Percentiles rank a stretch among this genome's conserved stretches.
phyloP scores from a whole-genome alignment of 2,888 invertebrate species.

The Nemoura dubitans region DNA sequence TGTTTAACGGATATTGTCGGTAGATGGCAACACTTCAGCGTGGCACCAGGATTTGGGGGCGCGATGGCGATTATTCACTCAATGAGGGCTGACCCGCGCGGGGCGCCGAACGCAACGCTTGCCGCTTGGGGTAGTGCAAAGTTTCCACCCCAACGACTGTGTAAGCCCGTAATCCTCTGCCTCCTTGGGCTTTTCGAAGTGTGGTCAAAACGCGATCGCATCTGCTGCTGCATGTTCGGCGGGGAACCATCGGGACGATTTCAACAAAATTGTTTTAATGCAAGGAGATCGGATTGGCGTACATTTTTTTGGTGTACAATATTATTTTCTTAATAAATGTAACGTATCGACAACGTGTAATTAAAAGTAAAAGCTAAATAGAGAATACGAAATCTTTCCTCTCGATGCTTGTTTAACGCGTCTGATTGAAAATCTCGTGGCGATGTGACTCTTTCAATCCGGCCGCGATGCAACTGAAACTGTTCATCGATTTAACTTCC shows the following conservation, averaged over 20 bases:
- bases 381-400: not conserved
- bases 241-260: not conserved
- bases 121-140: not conserved
- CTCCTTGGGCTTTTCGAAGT: not conserved
- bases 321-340: not conserved
- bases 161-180: not conserved
- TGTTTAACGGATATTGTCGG: not conserved
- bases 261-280: not conserved
- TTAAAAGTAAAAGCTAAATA: not conserved
- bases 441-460: not conserved
- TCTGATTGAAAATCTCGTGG: not conserved
- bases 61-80: constrained; percentile 1
- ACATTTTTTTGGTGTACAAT: not conserved
- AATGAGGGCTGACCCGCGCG: not conserved
- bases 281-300: not conserved
- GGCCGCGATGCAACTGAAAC: not conserved
- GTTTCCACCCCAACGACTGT: not conserved
- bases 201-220: not conserved
- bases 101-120: not conserved
- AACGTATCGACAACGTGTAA: not conserved
- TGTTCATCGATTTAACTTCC: not conserved
- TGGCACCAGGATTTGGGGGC: not conserved
- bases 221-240: not conserved
- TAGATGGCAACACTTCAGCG: not conserved
- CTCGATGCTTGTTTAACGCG: not conserved